Conservation (phyloP, 2,888 invertebrate species). For the Keiferia lycopersicella region DNA sequence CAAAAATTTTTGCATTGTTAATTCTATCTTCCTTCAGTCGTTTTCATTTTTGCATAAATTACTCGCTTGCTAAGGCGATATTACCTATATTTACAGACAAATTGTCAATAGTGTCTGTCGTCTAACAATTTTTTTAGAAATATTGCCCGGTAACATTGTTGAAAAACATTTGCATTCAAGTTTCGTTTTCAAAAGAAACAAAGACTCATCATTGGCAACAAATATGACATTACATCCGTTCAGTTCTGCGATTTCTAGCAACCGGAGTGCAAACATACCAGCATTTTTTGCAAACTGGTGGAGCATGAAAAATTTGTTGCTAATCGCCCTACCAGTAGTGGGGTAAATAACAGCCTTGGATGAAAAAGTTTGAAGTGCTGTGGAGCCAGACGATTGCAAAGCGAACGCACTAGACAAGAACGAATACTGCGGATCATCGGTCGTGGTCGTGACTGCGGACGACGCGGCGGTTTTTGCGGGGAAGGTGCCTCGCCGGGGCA, state of each 20-base stretch:
- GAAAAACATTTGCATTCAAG: constrained; percentile 29
- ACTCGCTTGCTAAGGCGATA: neutral
- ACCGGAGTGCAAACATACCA: constrained; percentile 30
- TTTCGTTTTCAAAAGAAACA: constrained; percentile 31
- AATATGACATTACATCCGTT: constrained; percentile 34
- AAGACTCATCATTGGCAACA: constrained; percentile 31
- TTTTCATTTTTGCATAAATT: too few relatives aligned
- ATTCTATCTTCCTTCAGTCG: too few relatives aligned
- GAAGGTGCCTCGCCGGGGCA: constrained; percentile 26
- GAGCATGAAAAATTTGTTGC: constrained; percentile 36
- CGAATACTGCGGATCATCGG: constrained; percentile 35
- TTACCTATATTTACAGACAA: neutral
- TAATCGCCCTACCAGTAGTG: constrained; percentile 35
- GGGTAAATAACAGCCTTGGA: constrained; percentile 41
- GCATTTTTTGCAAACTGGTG: constrained; percentile 41
- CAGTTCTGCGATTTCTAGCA: constrained; percentile 30
- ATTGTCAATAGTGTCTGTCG: constrained; percentile 1
- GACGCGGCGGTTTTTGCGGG: constrained; percentile 48
- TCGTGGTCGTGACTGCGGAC: constrained; percentile 33
- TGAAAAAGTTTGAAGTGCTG: constrained; percentile 32
- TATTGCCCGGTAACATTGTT: constrained; percentile 31
- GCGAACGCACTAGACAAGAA: constrained; percentile 25
- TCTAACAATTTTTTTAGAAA: constrained; percentile 4
- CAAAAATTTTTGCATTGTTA: too few relatives aligned
- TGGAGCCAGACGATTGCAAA: constrained; percentile 13